These are phyloP conservation scores for Fratercula arctica DNA, from an alignment of 2,797 vertebrate genomes.

Conservation along the genomic window DNA sequence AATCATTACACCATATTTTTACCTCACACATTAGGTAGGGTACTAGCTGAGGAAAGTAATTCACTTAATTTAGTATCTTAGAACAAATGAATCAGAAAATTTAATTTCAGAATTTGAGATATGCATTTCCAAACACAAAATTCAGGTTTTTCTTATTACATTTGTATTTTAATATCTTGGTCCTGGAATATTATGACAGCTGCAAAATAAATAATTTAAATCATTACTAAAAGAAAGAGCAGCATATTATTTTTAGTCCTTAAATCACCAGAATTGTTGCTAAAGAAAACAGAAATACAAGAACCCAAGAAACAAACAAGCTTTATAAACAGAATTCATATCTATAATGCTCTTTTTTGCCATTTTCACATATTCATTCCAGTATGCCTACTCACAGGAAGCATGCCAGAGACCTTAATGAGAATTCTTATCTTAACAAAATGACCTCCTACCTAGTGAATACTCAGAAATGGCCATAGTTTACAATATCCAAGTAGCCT, in stretches of 20 bases:
- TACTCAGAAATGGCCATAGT: slow-evolving; percentile 53
- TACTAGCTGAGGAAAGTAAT: background rate
- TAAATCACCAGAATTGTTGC: background rate
- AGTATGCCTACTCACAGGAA: background rate
- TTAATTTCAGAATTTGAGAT: slow-evolving; percentile 56
- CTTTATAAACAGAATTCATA: background rate
- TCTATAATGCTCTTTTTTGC: background rate
- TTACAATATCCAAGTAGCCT: slow-evolving; percentile 31
- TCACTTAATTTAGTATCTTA: slow-evolving; percentile 32
- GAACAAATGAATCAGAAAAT: slow-evolving; percentile 59
- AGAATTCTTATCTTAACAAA: background rate
- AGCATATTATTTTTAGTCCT: background rate
- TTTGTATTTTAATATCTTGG: background rate
- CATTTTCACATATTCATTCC: background rate
- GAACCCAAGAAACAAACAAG: background rate
- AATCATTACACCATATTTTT: background rate
- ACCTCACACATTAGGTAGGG: background rate
- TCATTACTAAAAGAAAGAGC: background rate
- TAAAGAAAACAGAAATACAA: background rate
- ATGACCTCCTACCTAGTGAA: background rate
- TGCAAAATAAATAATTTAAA: background rate
- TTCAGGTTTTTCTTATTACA: background rate
- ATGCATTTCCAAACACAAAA: slow-evolving; percentile 46
- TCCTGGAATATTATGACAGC: background rate
- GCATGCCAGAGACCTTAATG: background rate